Evolutionary conservation across 1,140 invertebrate genomes (phyloP), one percentile per base, ranked within the genome.

Genomic region (Stegodyphus dumicola): DNA sequence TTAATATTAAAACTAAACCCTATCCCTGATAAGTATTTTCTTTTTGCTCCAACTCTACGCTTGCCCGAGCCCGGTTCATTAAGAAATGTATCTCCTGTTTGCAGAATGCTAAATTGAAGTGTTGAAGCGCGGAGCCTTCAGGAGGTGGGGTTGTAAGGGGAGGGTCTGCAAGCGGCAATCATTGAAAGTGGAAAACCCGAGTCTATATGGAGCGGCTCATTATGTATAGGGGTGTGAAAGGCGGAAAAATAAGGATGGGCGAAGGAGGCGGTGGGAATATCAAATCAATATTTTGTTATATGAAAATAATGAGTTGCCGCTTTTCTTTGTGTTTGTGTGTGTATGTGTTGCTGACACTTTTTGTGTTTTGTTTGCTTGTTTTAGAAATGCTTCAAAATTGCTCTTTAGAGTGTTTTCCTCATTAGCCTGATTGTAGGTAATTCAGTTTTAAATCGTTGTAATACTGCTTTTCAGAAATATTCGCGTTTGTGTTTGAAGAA

Each of bases 71-170:
- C 49, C 73, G 77, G 73, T 85, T 85, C 81, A 85, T 85, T 85
- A 85, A 85, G 81, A 85, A 85, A 85, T 85, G 81, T 85, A 85
- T 85, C 81, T 77, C 65, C 74, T 85, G 73, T 85, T 85, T 85
- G 74, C 74, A 54, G 81, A 77, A 85, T 85, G 73, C 73, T 83
- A 83, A 83, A 83, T 83, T 83, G 81, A 85, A 76, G 81, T 85
- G 81, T 85, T 85, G 81, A 85, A 85, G 74, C 81, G 73, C 51
- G 48, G 70, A 53, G 65, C 18, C 77, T 69, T 69, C 7, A 54
- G 54, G n/a, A 15, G 69, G 69, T 52, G 78, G 78, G 33, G 69
- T 15, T n/a, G 52, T 11, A 33, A 53, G 52, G 7, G 53, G 69
- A 52, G 18, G 71, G 70, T 33, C 33, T 33, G 33, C 33, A 71